A percentile compares a stretch with the other conserved stretches of the same genome.
Evolutionary conservation across 2,797 vertebrate genomes (phyloP).

Genomic region (Gymnoscopelus microlampas): DNA sequence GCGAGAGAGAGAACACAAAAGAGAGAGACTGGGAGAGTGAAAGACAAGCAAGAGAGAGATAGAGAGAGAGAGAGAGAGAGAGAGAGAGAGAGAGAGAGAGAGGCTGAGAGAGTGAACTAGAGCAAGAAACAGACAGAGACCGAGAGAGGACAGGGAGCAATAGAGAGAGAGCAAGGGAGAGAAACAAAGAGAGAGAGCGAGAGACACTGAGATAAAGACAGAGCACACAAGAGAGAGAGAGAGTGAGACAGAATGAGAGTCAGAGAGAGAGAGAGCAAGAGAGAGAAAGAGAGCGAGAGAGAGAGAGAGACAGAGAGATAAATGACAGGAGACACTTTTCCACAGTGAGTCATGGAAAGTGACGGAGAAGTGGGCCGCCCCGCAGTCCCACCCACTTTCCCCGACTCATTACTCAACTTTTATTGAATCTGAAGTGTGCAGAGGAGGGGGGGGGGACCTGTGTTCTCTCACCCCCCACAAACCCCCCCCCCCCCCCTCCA

Average conservation of each 20-base stretch:
- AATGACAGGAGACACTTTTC: slow-evolving; percentile 66
- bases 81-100: slow-evolving; percentile 12
- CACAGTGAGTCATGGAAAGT: slow-evolving; percentile 73
- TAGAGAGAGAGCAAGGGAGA: slow-evolving; percentile 35
- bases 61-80: slow-evolving; percentile 32
- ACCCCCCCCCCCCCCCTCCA: slow-evolving; percentile 9
- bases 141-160: slow-evolving; percentile 39
- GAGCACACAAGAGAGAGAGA: not conserved
- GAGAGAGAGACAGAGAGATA: slow-evolving; percentile 37
- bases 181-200: slow-evolving; percentile 23
- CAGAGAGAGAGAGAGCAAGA: slow-evolving; percentile 32
- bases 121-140: too few species aligned
- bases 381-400: slow-evolving; percentile 46
- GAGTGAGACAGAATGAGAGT: not conserved
- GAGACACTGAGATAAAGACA: too few species aligned
- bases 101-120: too few species aligned
- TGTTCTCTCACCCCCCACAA: slow-evolving; percentile 29
- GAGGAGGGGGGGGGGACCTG: slow-evolving; percentile 41
- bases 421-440: slow-evolving; percentile 68
- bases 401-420: slow-evolving; percentile 69
- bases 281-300: slow-evolving; percentile 23
- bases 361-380: slow-evolving; percentile 28
- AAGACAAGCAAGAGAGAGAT: too few species aligned
- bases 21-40: not conserved
- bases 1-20: not conserved